phyloP scores from a whole-genome alignment of 2,888 invertebrate species.

The Heteromurus nitidus region DNA sequence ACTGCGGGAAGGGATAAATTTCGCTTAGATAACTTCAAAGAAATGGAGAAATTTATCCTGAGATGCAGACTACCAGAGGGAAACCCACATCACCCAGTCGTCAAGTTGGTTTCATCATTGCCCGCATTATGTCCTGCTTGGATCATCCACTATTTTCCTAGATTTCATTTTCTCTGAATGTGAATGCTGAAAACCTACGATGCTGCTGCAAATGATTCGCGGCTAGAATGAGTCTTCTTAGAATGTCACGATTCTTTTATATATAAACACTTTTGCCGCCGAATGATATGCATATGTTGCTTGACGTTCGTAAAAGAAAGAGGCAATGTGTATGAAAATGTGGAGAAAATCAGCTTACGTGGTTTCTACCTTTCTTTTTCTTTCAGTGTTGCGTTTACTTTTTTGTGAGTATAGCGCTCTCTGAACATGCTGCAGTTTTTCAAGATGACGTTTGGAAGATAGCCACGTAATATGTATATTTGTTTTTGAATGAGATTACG shows the following conservation, averaged over 20 bases:
- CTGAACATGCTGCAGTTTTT: too few relatives aligned
- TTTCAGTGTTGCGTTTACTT: not conserved
- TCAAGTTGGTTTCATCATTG: conserved; percentile 30
- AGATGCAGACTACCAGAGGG: conserved; percentile 18
- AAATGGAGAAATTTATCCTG: not conserved
- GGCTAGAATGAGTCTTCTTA: not conserved
- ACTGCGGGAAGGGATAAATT: conserved; percentile 24
- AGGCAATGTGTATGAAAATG: conserved; percentile 54
- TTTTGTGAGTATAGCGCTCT: too few relatives aligned
- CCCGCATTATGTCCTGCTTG: conserved; percentile 9
- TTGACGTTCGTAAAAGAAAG: not conserved
- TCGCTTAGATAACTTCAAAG: conserved; percentile 54
- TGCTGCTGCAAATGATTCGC: conserved; percentile 24
- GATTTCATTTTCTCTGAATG: conserved; percentile 27
- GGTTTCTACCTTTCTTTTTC: not conserved
- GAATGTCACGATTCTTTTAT: not conserved
- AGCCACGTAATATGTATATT: not conserved
- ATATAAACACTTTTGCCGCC: not conserved
- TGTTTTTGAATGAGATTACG: not conserved
- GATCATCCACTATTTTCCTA: not conserved
- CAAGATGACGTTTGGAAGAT: not conserved
- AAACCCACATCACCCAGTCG: conserved; percentile 46
- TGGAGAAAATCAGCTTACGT: conserved; percentile 25
- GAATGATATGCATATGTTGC: conserved; percentile 5
- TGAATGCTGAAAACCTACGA: conserved; percentile 40